phyloP scores from a whole-genome alignment of 2,113 vertebrate species.

The Eptesicus fuscus region DNA sequence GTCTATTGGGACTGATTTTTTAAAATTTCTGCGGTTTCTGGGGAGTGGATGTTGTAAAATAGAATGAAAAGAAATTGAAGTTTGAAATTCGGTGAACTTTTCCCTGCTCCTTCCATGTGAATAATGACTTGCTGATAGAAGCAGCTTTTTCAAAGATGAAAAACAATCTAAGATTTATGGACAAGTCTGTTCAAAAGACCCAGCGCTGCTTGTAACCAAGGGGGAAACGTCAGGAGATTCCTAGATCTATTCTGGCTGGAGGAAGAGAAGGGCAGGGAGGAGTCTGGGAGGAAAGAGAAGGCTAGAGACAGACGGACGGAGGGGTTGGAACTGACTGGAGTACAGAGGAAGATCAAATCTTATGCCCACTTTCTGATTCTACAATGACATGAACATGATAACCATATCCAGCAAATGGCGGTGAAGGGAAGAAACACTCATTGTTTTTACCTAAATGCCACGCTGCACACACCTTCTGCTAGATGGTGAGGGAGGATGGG shows the following conservation, averaged over 20 bases:
- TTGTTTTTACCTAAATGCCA: not conserved
- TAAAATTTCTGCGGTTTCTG: constrained; percentile 32
- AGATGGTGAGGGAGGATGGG: not conserved
- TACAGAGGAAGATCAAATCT: not conserved
- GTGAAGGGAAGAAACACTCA: not conserved
- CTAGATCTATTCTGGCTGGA: constrained; percentile 40
- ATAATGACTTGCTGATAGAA: constrained; percentile 62
- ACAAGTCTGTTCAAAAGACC: constrained; percentile 9
- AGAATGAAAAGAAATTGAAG: constrained; percentile 45
- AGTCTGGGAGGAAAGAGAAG: not conserved
- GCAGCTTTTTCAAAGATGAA: constrained; percentile 58
- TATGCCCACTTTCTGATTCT: not conserved
- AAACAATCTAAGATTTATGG: constrained; percentile 69
- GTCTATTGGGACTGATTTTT: not conserved
- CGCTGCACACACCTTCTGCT: not conserved
- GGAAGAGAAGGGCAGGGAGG: not conserved
- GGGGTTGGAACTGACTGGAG: not conserved
- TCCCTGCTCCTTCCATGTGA: constrained; percentile 44
- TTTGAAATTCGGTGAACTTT: constrained; percentile 48
- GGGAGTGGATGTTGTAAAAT: constrained; percentile 45
- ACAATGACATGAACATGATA: not conserved
- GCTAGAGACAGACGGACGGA: not conserved
- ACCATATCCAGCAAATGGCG: not conserved
- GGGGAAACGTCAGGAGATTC: constrained; percentile 33
- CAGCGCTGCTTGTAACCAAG: not conserved